phyloP scores from a whole-genome alignment of 2,113 vertebrate genomes.

The Pardalotus punctatus region DNA sequence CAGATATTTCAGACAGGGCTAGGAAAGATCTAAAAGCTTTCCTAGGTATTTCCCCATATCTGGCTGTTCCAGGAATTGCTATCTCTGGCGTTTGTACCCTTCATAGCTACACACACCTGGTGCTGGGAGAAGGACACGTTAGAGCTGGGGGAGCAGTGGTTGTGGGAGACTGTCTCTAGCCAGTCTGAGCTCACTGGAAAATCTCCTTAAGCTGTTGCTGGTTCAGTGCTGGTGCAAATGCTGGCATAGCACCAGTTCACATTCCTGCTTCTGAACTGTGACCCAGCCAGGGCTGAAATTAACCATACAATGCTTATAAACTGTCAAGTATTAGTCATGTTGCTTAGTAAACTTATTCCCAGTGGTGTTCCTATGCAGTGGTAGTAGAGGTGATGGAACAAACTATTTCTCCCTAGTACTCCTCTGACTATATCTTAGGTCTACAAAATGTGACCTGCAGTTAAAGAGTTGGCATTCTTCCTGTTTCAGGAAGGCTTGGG shows the following conservation, averaged over 20 bases:
- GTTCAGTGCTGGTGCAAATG: not conserved
- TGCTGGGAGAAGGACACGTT: not conserved
- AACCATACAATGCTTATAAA: not conserved
- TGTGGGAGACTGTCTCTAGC: not conserved
- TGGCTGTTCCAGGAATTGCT: not conserved
- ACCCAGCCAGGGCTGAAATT: not conserved
- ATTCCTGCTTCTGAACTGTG: conserved; percentile 21
- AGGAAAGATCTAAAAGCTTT: not conserved
- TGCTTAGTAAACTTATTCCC: not conserved
- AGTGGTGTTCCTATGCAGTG: not conserved
- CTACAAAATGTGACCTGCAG: not conserved
- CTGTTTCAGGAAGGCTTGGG: not conserved
- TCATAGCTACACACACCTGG: not conserved
- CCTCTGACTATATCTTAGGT: not conserved
- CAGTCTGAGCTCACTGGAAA: not conserved
- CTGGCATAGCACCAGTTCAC: not conserved
- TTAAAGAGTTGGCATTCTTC: not conserved
- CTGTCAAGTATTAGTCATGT: not conserved
- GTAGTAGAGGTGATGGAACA: not conserved
- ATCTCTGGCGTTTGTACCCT: not conserved
- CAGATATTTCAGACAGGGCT: not conserved
- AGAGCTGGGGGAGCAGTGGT: not conserved
- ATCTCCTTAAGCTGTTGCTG: not conserved
- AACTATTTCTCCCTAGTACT: not conserved
- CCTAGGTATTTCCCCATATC: not conserved